Percentiles rank a stretch among this genome's conserved stretches.
Evolutionary conservation across 2,888 invertebrate species (phyloP).

Genomic region (Eupithecia vulgata): DNA sequence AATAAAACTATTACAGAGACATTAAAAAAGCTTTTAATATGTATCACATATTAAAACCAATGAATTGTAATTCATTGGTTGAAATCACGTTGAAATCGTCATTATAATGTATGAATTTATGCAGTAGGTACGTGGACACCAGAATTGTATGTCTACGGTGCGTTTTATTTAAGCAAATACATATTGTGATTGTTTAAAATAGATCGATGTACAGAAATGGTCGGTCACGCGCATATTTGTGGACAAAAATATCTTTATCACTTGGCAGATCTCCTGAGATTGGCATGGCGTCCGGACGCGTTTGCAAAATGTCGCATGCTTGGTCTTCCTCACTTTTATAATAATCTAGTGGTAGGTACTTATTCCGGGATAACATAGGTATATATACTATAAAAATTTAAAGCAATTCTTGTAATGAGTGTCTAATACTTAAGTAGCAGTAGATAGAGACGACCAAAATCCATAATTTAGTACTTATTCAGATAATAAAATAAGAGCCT

Average conservation of each 20-base stretch:
- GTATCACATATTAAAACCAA: too few species aligned
- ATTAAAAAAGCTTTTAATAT: too few species aligned
- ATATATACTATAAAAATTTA: neutral
- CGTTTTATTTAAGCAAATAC: constrained; percentile 57
- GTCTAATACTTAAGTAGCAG: too few species aligned
- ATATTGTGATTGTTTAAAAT: constrained; percentile 68
- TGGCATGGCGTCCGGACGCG: constrained; percentile 50
- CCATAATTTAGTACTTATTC: too few species aligned
- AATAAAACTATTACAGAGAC: too few species aligned
- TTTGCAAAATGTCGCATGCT: constrained; percentile 66
- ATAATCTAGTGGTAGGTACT: neutral
- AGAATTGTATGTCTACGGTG: neutral
- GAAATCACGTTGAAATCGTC: too few species aligned
- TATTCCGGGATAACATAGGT: neutral
- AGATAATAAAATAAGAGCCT: neutral
- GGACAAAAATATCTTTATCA: constrained; percentile 75
- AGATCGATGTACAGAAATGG: constrained; percentile 67
- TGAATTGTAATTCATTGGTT: too few species aligned
- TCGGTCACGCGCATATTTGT: constrained; percentile 77
- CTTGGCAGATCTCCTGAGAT: constrained; percentile 73
- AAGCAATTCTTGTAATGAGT: neutral
- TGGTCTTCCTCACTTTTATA: constrained; percentile 21
- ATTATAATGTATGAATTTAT: neutral
- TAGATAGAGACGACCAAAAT: too few species aligned
- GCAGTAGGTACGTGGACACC: neutral